Percentiles rank a stretch among this genome's conserved stretches.
Evolutionary conservation across 2,797 vertebrate genomes (phyloP).

Genomic region (Ptychadena robeensis): DNA sequence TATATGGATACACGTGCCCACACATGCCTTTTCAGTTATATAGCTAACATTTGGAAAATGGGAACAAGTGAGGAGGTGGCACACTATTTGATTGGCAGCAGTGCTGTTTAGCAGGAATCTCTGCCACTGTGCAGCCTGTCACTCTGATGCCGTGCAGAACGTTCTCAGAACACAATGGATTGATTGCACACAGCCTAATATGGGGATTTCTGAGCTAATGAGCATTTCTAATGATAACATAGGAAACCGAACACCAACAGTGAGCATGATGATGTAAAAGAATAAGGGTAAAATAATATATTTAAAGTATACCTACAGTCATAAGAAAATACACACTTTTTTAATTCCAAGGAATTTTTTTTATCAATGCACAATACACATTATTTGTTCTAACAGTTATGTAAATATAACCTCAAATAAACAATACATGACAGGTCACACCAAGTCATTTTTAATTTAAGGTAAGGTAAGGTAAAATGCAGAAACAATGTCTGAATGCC

Average conservation of each 20-base stretch:
- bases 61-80: slow-evolving; percentile 47
- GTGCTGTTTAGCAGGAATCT: slow-evolving; percentile 36
- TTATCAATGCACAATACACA: too few species aligned
- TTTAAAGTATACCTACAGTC: not conserved
- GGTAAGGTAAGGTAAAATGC: too few species aligned
- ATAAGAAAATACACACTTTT: too few species aligned
- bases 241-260: not conserved
- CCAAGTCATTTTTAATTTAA: too few species aligned
- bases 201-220: not conserved
- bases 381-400: too few species aligned
- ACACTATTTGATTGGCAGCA: slow-evolving; percentile 41
- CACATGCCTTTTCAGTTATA: slow-evolving; percentile 44
- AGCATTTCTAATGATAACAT: not conserved
- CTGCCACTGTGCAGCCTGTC: slow-evolving; percentile 36
- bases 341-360: too few species aligned
- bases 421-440: too few species aligned
- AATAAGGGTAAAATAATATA: not conserved
- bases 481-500: too few species aligned
- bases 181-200: slow-evolving; percentile 23
- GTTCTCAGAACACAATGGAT: slow-evolving; percentile 42
- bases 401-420: too few species aligned
- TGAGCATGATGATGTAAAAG: not conserved
- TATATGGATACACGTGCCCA: slow-evolving; percentile 42
- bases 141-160: slow-evolving; percentile 13
- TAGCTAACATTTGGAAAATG: slow-evolving; percentile 40